Base-by-base conservation (phyloP, 1,140 invertebrate genomes). In the Heliconius hermathena region DNA sequence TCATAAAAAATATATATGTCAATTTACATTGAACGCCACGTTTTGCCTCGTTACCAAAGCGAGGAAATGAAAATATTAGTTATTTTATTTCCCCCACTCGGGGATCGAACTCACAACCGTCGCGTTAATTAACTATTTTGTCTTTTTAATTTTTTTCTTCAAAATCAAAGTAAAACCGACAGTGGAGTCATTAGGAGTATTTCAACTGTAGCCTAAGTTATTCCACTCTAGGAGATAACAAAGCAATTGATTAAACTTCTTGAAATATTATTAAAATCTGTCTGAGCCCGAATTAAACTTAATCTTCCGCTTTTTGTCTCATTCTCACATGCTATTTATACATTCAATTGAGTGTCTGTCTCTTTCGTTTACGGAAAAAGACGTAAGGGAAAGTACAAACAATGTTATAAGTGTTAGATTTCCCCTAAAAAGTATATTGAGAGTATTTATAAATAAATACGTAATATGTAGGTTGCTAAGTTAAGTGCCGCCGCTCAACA, bases 301-400 rank as follows among this genome's bases (percentile, higher is more conserved):
- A 71, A 82, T 82, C 85, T 85, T 84, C 81, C 82, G 82, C 74
- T 78, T 57, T 78, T 79, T 79, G 29, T 87, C 84, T 80, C 85
- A 22, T 76, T 82, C 52, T 74, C 66, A 71, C 81, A 38, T 74
- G 4, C 74, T 73, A 46, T 81, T 79, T 78, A 75, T 57, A 46
- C 71, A n/a, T 74, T 54, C 71, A 57, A 81, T 78, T 83, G 38
- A 36, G 46, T 46, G 71, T 74, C 79, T 74, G 73, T 86, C 87
- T 75, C 85, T 82, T 74, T 90, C 84, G 75, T 52, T 79, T 81
- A 79, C 72, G 78, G 78, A 71, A 81, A 83, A 80, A 81, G 49
- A 80, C 81, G 78, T 79, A 79, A 82, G 38, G 81, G 22, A 66
- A 66, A 66, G 26, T 29, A 66, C 60, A 66, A 5, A 66, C 60